Evolutionary conservation across 2,888 invertebrate genomes (phyloP), one percentile per base, ranked within the genome.

Genomic region (Oeneis ivallda): DNA sequence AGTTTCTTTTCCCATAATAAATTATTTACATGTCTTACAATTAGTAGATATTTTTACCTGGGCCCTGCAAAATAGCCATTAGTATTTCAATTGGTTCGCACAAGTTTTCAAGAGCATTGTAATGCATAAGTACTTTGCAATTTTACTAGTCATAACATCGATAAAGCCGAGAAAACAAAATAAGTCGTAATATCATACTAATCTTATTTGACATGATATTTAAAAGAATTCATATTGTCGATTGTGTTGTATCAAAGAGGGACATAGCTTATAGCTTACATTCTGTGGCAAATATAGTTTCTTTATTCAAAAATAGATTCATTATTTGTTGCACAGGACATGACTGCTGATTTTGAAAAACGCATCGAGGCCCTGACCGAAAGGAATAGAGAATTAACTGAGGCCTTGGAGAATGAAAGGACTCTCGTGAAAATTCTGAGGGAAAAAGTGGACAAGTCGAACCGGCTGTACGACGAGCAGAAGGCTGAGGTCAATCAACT

Each of bases 391-490:
- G 92, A 92, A 67, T 75, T 94, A 59, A 76, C 80, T 10, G 84
- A 92, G 56, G 89, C 92, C 0, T 78, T 93, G 17, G 93, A 94
- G 69, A 92, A 91, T 32, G 94, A 94, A 76, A 84, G 93, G 66
- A 88, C 90, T 34, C 79, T 93, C 17, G 93, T 93, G 73, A 83
- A 79, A 74, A 90, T 92, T 2, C 75, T 93, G 8, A 82, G 85
- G 57, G 92, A 92, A 71, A 90, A 92, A 68, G 80, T 93, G 59
- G 90, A 91, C n/a, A 92, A 92, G 74, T 81, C 92, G 7, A 91
- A 88, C 70, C 72, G 86, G 65, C 79, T 92, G 61, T 84, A 90
- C 65, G 91, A 89, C 66, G 93, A 94, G 70, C 92, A 92, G 76
- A 92, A 90, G 74, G 83, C 86, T 0, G 93, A 93, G 73, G 82